Evolutionary conservation across 2,797 vertebrate genomes (phyloP).

Genomic region (Decapterus maruadsi): DNA sequence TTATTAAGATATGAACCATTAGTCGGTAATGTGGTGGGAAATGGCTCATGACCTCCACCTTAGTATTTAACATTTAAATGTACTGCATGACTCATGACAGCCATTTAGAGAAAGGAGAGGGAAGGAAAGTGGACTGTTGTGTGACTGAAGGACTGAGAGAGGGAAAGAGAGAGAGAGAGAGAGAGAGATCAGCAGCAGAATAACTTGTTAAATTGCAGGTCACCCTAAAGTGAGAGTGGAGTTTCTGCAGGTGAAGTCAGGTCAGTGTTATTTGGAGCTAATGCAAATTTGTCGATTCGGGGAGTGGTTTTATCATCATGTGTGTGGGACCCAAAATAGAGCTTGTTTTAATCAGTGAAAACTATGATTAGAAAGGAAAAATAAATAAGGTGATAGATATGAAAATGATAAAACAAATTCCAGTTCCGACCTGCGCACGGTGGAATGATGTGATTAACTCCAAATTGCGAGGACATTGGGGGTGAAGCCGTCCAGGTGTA

Average conservation of each 20-base stretch:
- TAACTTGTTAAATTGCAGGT: constrained; percentile 64
- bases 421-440: not conserved
- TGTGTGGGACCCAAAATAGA: constrained; percentile 18
- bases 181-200: constrained; percentile 7
- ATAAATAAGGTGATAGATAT: not conserved
- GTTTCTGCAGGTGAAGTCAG: constrained; percentile 59
- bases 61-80: constrained; percentile 84
- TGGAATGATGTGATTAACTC: not conserved
- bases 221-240: constrained; percentile 58
- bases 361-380: not conserved
- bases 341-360: constrained; percentile 2
- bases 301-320: constrained; percentile 1
- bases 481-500: not conserved
- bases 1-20: constrained; percentile 86
- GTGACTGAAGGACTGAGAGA: constrained; percentile 28
- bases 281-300: constrained; percentile 51
- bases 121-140: constrained; percentile 14
- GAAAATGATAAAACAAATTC: constrained; percentile 7
- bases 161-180: constrained; percentile 2
- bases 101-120: constrained; percentile 56
- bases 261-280: constrained; percentile 59
- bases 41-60: constrained; percentile 83
- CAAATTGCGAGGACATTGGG: not conserved
- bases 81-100: constrained; percentile 75
- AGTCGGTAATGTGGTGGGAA: constrained; percentile 81